A percentile compares a stretch with the other conserved stretches of the same genome.
phyloP scores from a whole-genome alignment of 2,888 invertebrate genomes.

The Dynastes tityus region DNA sequence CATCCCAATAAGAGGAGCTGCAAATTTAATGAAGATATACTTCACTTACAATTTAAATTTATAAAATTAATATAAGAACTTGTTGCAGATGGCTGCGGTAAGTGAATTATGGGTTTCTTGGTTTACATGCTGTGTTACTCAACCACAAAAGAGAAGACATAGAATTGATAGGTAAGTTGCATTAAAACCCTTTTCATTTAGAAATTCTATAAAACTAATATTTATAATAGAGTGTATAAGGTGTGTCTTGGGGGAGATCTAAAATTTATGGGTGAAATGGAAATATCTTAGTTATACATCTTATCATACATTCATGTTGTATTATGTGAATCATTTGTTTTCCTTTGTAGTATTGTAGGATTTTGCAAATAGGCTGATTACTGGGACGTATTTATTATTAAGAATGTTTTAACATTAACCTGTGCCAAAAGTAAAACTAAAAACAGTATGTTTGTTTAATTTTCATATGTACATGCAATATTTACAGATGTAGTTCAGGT shows the following conservation, averaged over 20 bases:
- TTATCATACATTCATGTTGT: background rate
- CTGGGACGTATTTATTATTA: background rate
- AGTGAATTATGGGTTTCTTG: constrained; percentile 91
- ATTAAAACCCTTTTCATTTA: background rate
- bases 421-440: too few species aligned
- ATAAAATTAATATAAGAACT: constrained; percentile 15
- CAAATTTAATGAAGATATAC: background rate
- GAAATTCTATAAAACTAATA: too few species aligned
- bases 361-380: constrained; percentile 9
- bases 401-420: background rate
- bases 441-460: too few species aligned
- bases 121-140: constrained; percentile 92
- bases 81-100: constrained; percentile 72
- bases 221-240: background rate
- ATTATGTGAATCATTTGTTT: constrained; percentile 20
- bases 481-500: background rate
- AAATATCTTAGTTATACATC: constrained; percentile 23
- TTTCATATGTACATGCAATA: too few species aligned
- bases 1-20: constrained; percentile 15
- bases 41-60: constrained; percentile 9
- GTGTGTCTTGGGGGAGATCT: constrained; percentile 1
- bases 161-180: constrained; percentile 78
- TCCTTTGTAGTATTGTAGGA: constrained; percentile 1
- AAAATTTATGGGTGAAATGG: background rate
- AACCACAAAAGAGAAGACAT: constrained; percentile 84